These are phyloP conservation scores for Ectropis grisescens DNA, from an alignment of 1,140 invertebrate genomes.

Conservation along the genomic window DNA sequence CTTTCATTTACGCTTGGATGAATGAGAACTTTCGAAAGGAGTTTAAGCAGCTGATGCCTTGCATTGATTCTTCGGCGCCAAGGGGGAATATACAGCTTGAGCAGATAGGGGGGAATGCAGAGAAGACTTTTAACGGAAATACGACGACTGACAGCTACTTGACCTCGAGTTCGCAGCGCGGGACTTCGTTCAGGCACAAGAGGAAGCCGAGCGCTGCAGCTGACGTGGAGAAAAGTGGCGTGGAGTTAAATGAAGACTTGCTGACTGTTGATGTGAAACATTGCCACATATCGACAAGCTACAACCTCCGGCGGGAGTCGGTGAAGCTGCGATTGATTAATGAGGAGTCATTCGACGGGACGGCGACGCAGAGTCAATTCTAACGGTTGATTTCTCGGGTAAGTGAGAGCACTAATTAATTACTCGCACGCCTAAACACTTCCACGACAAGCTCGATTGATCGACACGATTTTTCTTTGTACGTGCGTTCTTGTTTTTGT, in stretches of 20 bases:
- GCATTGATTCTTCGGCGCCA: constrained; percentile 72
- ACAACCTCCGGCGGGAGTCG: constrained; percentile 59
- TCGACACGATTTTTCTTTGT: constrained; percentile 1
- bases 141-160: constrained; percentile 65
- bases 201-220: constrained; percentile 58
- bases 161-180: constrained; percentile 48
- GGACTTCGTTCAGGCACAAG: constrained; percentile 51
- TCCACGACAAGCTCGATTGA: no score
- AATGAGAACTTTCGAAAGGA: constrained; percentile 98
- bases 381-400: constrained; percentile 56
- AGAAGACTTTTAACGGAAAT: constrained; percentile 81
- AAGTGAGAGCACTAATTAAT: constrained; percentile 15
- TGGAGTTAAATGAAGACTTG: constrained; percentile 60
- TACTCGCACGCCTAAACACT: no score
- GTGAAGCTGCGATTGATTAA: constrained; percentile 62
- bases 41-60: constrained; percentile 89
- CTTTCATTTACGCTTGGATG: constrained; percentile 93
- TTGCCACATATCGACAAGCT: constrained; percentile 62
- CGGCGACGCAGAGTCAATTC: constrained; percentile 52
- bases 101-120: constrained; percentile 62
- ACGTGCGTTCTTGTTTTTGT: no score
- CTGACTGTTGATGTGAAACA: constrained; percentile 57
- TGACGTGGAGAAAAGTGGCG: constrained; percentile 58
- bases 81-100: constrained; percentile 47
- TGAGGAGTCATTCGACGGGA: constrained; percentile 59